Evolutionary conservation across 2,113 vertebrate species (phyloP).

Genomic region (Euleptes europaea): DNA sequence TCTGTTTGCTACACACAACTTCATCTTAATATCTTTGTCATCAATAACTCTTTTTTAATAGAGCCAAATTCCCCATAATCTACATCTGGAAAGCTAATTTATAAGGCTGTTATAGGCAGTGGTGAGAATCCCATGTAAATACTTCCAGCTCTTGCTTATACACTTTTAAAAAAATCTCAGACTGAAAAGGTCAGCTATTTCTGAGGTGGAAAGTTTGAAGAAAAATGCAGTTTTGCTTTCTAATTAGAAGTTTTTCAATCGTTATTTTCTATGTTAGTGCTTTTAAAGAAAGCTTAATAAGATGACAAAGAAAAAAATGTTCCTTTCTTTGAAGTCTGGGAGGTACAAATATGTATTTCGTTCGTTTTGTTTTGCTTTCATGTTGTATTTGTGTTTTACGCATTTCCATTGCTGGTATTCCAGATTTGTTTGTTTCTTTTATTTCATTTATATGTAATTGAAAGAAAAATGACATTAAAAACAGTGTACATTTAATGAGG

Average conservation of each 20-base stretch:
- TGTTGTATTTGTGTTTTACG: too few relatives aligned
- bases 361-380: too few relatives aligned
- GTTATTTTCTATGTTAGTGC: neutral
- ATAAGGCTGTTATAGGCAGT: neutral
- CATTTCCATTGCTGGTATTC: too few relatives aligned
- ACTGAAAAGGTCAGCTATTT: neutral
- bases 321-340: too few relatives aligned
- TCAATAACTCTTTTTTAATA: conserved; percentile 12
- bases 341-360: too few relatives aligned
- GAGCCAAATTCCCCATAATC: conserved; percentile 20
- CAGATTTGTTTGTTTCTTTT: too few relatives aligned
- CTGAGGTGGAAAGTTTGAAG: neutral
- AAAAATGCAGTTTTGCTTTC: neutral
- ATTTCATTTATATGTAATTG: too few relatives aligned
- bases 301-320: neutral
- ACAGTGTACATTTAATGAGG: too few relatives aligned
- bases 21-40: conserved; percentile 43
- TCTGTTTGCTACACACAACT: conserved; percentile 51
- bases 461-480: too few relatives aligned
- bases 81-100: conserved; percentile 22
- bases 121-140: neutral
- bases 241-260: neutral
- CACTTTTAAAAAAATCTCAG: conserved; percentile 7
- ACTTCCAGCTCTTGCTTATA: neutral
- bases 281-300: neutral